phyloP scores from a whole-genome alignment of 2,113 vertebrate genomes.

The Leiothrix lutea region DNA sequence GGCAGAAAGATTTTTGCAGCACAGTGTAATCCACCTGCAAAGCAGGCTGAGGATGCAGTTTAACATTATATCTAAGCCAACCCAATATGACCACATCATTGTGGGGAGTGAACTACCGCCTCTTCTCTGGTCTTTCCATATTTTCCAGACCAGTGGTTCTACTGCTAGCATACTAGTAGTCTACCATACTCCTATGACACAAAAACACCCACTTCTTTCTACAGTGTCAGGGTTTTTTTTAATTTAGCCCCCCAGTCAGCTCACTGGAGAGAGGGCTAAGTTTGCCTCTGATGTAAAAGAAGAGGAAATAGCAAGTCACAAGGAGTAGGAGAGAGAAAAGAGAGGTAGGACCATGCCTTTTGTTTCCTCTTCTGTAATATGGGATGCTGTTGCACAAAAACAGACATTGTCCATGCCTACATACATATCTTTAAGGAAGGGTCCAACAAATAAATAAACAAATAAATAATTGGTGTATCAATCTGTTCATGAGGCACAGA shows the following conservation, averaged over 20 bases:
- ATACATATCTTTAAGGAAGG: not conserved
- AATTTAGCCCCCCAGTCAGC: not conserved
- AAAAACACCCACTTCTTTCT: not conserved
- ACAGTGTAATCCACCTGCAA: not conserved
- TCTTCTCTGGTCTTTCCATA: not conserved
- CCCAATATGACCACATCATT: not conserved
- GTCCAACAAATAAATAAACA: not conserved
- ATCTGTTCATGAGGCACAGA: not conserved
- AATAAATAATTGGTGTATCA: not conserved
- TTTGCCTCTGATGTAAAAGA: not conserved
- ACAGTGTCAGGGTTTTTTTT: not conserved
- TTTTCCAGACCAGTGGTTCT: not conserved
- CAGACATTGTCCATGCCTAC: not conserved
- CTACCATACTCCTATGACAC: not conserved
- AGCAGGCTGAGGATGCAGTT: not conserved
- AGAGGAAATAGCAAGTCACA: rapidly evolving
- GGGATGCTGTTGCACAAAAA: not conserved
- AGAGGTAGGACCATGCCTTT: not conserved
- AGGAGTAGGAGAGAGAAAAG: not conserved
- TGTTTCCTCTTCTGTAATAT: not conserved
- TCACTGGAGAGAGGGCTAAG: not conserved
- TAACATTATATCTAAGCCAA: not conserved
- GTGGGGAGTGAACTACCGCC: not conserved
- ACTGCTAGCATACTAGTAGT: not conserved
- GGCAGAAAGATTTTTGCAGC: not conserved